phyloP scores from a whole-genome alignment of 2,797 vertebrate species.

The Kryptopterus vitreolus region DNA sequence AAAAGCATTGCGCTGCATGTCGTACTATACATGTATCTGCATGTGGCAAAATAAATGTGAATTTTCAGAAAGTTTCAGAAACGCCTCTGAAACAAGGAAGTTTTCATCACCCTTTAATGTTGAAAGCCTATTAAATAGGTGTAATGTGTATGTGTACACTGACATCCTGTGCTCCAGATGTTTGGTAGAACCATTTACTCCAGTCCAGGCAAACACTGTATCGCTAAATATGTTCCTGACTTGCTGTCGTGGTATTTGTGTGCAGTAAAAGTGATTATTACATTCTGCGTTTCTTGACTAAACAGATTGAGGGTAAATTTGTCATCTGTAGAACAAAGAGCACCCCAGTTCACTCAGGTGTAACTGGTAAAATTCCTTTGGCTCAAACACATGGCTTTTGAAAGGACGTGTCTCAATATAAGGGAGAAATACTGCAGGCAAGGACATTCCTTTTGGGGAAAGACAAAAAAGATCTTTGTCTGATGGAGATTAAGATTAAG shows the following conservation, averaged over 20 bases:
- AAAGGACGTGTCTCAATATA: not conserved
- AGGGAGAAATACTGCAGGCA: not conserved
- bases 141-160: not conserved
- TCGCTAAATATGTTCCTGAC: not conserved
- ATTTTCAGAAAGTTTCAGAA: too few species aligned
- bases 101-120: not conserved
- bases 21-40: too few species aligned
- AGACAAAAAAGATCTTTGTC: not conserved
- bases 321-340: slow-evolving; percentile 18
- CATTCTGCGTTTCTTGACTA: not conserved
- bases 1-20: too few species aligned
- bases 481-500: not conserved
- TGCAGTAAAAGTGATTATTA: not conserved
- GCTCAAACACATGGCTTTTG: not conserved
- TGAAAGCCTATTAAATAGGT: not conserved
- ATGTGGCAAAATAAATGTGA: too few species aligned
- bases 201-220: not conserved
- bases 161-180: not conserved
- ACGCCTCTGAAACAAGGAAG: too few species aligned
- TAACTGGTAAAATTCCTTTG: not conserved
- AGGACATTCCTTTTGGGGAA: not conserved
- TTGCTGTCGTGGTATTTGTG: not conserved
- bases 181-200: not conserved
- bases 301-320: not conserved
- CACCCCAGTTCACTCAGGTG: not conserved